Conservation (phyloP, 2,888 invertebrate genomes). For the Gerris lacustris region DNA sequence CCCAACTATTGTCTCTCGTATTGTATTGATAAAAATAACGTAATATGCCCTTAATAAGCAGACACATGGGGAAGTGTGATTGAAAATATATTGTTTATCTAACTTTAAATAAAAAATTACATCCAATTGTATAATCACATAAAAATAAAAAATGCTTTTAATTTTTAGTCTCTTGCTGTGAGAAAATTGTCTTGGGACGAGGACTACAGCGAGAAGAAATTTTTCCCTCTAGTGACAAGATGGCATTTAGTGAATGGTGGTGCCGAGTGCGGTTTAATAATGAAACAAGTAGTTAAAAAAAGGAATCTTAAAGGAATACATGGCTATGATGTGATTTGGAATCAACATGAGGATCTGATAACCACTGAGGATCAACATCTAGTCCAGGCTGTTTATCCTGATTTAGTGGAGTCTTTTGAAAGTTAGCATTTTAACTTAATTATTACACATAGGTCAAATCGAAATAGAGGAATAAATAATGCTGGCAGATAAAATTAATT, state of each 20-base stretch:
- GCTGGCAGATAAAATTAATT: not conserved
- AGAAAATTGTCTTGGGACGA: conserved; percentile 60
- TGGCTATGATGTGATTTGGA: conserved; percentile 22
- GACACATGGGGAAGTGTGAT: too few species aligned
- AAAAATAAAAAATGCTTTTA: too few species aligned
- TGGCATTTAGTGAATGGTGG: conserved; percentile 52
- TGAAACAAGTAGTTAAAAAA: conserved; percentile 46
- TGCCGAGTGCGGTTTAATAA: conserved; percentile 35
- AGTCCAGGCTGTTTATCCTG: conserved; percentile 20
- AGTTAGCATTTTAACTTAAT: conserved; percentile 14
- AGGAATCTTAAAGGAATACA: conserved; percentile 46
- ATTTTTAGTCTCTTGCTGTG: conserved; percentile 50
- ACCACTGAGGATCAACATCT: conserved; percentile 19
- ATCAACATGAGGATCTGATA: conserved; percentile 17
- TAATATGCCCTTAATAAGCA: too few species aligned
- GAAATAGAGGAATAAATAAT: not conserved
- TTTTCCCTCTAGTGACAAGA: conserved; percentile 59
- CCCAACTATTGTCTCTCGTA: too few species aligned
- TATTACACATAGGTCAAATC: not conserved
- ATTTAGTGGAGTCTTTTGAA: conserved; percentile 21
- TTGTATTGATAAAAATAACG: too few species aligned
- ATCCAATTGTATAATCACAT: too few species aligned
- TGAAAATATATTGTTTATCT: too few species aligned
- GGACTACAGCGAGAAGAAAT: conserved; percentile 62
- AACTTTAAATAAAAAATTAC: too few species aligned